Conservation (phyloP, 2,797 vertebrate species). For the Tiaroga cobitis region DNA sequence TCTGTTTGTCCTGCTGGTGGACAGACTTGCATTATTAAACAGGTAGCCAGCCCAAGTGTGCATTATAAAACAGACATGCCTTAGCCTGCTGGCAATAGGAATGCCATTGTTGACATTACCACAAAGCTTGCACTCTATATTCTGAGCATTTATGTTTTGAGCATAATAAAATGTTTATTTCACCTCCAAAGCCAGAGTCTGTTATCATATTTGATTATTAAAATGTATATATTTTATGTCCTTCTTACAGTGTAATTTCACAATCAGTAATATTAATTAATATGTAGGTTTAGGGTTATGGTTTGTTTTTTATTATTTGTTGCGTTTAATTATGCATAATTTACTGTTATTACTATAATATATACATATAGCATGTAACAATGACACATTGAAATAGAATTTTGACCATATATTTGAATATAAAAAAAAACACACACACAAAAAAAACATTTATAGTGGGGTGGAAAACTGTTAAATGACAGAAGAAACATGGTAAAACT, state of each 20-base stretch:
- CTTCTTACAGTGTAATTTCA: neutral
- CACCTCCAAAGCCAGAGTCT: neutral
- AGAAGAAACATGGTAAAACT: neutral
- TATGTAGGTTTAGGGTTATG: neutral
- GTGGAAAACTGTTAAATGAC: neutral
- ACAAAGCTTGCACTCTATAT: neutral
- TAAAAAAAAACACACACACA: too few relatives aligned
- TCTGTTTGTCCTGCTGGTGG: slow-evolving; percentile 1
- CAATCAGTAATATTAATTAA: slow-evolving; percentile 6
- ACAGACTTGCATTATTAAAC: slow-evolving; percentile 21
- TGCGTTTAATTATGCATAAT: neutral
- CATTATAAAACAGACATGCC: neutral
- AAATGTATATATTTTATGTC: neutral
- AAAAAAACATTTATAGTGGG: too few relatives aligned
- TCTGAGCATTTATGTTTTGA: neutral
- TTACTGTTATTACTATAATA: neutral
- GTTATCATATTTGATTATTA: neutral
- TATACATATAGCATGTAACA: neutral
- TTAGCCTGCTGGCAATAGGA: neutral
- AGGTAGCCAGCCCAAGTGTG: slow-evolving; percentile 17
- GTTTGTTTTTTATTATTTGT: neutral
- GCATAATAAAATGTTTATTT: neutral
- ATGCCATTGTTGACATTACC: neutral
- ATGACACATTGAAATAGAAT: neutral
- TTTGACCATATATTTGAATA: neutral